phyloP scores from a whole-genome alignment of 2,888 invertebrate genomes.

The Labia minor region DNA sequence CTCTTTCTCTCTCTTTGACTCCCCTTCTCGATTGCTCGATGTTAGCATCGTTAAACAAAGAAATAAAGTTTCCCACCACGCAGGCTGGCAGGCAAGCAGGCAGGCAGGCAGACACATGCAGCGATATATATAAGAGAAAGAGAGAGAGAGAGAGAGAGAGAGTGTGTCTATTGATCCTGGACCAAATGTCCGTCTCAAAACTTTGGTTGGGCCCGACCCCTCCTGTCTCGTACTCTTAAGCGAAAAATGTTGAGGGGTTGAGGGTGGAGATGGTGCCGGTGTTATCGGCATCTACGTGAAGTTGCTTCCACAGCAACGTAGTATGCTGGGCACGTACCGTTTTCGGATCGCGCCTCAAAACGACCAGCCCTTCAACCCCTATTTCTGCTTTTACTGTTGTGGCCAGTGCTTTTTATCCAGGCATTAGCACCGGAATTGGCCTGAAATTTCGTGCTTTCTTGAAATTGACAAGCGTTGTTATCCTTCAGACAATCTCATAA shows the following conservation, averaged over 20 bases:
- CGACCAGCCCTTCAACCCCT: neutral
- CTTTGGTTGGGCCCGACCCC: neutral
- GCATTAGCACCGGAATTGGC: neutral
- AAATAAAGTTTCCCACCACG: constrained; percentile 3
- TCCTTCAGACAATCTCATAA: too few relatives aligned
- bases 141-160: too few relatives aligned
- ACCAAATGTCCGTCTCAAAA: neutral
- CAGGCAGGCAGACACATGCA: neutral
- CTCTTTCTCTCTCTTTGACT: too few relatives aligned
- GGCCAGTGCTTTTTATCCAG: neutral
- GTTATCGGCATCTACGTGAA: neutral
- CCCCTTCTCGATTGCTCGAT: neutral
- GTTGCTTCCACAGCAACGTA: neutral
- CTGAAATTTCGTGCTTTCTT: neutral
- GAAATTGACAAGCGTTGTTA: too few relatives aligned
- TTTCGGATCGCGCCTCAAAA: neutral
- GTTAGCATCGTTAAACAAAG: constrained; percentile 13
- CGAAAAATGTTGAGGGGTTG: neutral
- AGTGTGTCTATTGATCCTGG: neutral
- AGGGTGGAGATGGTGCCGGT: neutral
- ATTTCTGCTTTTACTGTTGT: neutral
- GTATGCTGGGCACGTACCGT: neutral
- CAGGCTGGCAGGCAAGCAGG: neutral
- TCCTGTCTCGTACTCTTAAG: neutral
- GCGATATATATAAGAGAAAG: too few relatives aligned